These are phyloP conservation scores for Ceratina calcarata DNA, from an alignment of 1,140 invertebrate genomes.

Conservation along the genomic window DNA sequence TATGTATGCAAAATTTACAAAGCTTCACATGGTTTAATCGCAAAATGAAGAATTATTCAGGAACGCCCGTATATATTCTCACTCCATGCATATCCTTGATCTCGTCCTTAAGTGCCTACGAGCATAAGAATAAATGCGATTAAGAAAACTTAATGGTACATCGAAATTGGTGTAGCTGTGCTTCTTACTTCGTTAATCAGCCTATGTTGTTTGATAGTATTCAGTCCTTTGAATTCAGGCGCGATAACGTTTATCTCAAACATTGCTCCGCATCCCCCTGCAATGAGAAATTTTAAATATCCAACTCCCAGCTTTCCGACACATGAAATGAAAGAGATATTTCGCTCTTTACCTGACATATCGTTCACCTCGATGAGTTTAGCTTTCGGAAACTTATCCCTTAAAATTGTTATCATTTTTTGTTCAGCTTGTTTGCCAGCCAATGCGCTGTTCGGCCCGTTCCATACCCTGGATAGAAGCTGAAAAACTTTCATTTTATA, in stretches of 20 bases:
- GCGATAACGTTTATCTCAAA: constrained; percentile 90
- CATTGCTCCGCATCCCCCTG: constrained; percentile 93
- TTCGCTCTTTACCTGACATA: constrained; percentile 73
- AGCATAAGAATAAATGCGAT: constrained; percentile 68
- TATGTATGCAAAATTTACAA: constrained; percentile 39
- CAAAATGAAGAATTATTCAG: constrained; percentile 55
- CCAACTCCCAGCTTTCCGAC: neutral
- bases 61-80: constrained; percentile 85
- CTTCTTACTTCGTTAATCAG: constrained; percentile 86
- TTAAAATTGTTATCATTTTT: constrained; percentile 79
- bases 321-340: neutral
- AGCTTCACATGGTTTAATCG: constrained; percentile 8
- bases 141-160: neutral
- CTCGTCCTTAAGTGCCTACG: constrained; percentile 86
- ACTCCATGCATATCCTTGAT: constrained; percentile 93
- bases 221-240: constrained; percentile 88
- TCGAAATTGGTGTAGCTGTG: neutral
- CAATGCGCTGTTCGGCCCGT: constrained; percentile 68
- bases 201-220: constrained; percentile 90
- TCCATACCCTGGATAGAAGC: constrained; percentile 77
- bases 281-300: constrained; percentile 52
- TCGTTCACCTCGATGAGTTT: constrained; percentile 86
- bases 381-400: constrained; percentile 84
- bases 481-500: constrained; percentile 77
- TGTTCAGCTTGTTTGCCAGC: constrained; percentile 76